Evolutionary conservation across 2,113 vertebrate genomes (phyloP).

Genomic region (Candoia aspera): DNA sequence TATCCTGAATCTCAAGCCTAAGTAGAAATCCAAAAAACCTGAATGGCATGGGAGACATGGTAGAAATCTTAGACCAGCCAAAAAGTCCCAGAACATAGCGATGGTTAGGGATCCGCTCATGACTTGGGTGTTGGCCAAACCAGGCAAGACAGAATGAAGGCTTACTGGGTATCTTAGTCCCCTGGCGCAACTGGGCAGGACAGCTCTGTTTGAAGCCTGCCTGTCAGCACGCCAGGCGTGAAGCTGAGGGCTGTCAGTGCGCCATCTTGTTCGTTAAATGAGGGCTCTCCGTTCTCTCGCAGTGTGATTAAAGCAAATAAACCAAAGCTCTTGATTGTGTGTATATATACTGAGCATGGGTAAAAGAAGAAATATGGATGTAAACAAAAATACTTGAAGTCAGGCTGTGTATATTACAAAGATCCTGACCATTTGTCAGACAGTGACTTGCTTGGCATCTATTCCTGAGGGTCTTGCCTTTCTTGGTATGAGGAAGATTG

Average conservation of each 20-base stretch:
- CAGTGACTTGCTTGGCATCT: conserved; percentile 3
- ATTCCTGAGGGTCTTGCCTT: conserved; percentile 31
- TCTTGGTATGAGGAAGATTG: conserved; percentile 7
- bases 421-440: conserved; percentile 22
- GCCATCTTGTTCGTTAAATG: conserved; percentile 26
- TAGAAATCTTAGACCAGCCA: background rate
- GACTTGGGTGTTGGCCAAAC: background rate
- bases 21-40: conserved; percentile 2
- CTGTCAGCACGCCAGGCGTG: conserved; percentile 19
- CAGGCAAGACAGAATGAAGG: background rate
- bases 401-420: conserved; percentile 13
- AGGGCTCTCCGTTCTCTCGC: background rate
- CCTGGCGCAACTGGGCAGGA: background rate
- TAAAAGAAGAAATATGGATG: conserved; percentile 23
- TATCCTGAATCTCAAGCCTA: background rate
- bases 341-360: conserved; percentile 21
- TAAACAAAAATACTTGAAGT: conserved; percentile 26
- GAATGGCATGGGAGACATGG: background rate
- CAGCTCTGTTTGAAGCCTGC: conserved; percentile 16
- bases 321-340: conserved; percentile 22
- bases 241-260: conserved; percentile 17
- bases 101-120: background rate
- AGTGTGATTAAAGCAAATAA: conserved; percentile 45
- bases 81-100: background rate
- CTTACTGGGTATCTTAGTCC: background rate